phyloP scores from a whole-genome alignment of 2,113 vertebrate genomes.

The Atlantisia rogersi region DNA sequence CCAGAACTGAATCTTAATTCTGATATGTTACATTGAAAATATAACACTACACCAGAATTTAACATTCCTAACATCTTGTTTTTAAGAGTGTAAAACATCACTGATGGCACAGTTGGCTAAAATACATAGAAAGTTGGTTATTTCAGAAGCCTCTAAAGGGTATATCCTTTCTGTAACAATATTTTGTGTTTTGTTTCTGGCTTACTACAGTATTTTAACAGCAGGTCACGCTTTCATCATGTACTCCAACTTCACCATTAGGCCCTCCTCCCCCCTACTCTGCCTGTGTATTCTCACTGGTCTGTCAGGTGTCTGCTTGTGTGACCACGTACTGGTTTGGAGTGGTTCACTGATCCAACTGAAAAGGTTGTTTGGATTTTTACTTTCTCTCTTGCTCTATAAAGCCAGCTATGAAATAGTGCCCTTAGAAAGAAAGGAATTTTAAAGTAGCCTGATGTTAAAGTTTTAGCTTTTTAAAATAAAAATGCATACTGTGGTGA shows the following conservation, averaged over 20 bases:
- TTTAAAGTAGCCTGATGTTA: constrained; percentile 59
- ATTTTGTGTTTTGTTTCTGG: background rate
- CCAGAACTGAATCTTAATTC: background rate
- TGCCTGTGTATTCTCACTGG: background rate
- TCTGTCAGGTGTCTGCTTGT: background rate
- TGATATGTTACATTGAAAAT: background rate
- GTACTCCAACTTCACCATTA: background rate
- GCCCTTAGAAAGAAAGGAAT: background rate
- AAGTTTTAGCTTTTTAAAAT: constrained; percentile 62
- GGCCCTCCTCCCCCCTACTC: background rate
- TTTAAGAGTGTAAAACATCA: background rate
- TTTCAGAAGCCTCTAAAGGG: background rate
- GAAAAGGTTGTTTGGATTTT: background rate
- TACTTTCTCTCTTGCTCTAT: background rate
- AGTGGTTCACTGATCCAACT: background rate
- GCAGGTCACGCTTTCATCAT: background rate
- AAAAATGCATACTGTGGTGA: constrained; percentile 32
- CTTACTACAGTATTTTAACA: background rate
- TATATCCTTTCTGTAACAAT: background rate
- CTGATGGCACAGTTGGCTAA: background rate
- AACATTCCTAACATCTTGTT: background rate
- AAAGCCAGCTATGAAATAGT: background rate
- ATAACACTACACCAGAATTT: background rate
- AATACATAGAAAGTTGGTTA: background rate
- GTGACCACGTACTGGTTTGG: background rate